Evolutionary conservation across 2,888 invertebrate species (phyloP), one percentile per base, ranked within the genome.

Genomic region (Bellardia bayeri): DNA sequence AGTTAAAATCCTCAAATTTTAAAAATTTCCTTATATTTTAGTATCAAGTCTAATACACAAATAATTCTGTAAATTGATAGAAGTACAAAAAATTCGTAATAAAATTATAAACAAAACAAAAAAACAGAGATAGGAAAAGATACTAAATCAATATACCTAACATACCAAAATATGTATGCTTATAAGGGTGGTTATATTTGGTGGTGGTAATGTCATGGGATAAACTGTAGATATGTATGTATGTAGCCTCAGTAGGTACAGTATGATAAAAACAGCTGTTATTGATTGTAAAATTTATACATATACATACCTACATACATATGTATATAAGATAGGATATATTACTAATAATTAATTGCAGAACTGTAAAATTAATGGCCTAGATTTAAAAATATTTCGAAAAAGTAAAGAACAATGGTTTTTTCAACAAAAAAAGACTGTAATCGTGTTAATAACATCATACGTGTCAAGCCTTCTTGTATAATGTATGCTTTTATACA

Each of bases 261-360:
- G 9, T 42, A 42, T 7, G 2, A 23, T 51, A 16, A 42, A 45
- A 66, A 45, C 49, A 68, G 68, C 49, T 68, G 68, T 68, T 68
- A 68, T 68, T 45, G 49, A 68, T 49, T 66, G 8, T 23, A 16
- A 45, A 45, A 58, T 23, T 9, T 45, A 16, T 63, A 33, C 23
- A 23, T 23, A 23, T 23, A 23, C 1, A 23, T 23, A 23, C 23
- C 0, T 23, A 23, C 23, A 23, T 23, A n/a, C 23, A 1, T 23
- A 23, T 23, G 1, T 23, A 23, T 23, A 23, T 23, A 23, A 23
- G 1, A 23, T 23, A 1, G 23, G 23, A 23, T 23, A 23, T 11
- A 66, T 66, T 9, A 45, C 3, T 45, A 66, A 16, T 11, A 23
- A 8, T 11, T 16, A 42, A 66, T n/a, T 9, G 8, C 23, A 23